phyloP scores from a whole-genome alignment of 2,888 invertebrate genomes.

The Eucriotettix oculatus region DNA sequence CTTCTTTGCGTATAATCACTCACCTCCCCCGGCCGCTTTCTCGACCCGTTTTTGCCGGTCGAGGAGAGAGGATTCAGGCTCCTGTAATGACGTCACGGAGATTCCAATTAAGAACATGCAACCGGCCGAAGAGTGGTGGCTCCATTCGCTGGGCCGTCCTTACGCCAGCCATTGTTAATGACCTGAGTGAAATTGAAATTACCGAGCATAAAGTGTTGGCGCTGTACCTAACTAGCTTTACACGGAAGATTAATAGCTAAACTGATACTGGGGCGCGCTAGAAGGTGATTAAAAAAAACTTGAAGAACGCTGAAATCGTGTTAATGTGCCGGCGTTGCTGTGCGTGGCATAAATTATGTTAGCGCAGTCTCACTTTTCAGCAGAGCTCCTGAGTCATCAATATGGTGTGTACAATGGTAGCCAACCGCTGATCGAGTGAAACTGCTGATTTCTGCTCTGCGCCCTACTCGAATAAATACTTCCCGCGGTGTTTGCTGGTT shows the following conservation, averaged over 20 bases:
- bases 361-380: not conserved
- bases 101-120: slow-evolving; percentile 1
- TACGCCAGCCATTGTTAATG: slow-evolving; percentile 5
- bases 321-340: not conserved
- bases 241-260: not conserved
- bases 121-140: no score
- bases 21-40: no score
- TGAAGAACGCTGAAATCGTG: not conserved
- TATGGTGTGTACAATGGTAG: no score
- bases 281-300: not conserved
- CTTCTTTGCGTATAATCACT: no score
- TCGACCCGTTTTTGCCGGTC: no score
- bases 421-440: no score
- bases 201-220: not conserved
- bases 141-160: not conserved
- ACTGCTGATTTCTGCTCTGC: no score
- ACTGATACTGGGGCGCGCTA: not conserved
- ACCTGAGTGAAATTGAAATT: slow-evolving; percentile 6
- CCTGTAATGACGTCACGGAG: not conserved
- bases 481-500: no score
- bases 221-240: not conserved
- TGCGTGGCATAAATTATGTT: not conserved
- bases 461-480: no score
- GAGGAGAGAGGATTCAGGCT: no score
- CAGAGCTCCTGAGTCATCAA: no score